Base-by-base conservation (phyloP, 2,888 invertebrate species). In the Caenorhabditis sp. region DNA sequence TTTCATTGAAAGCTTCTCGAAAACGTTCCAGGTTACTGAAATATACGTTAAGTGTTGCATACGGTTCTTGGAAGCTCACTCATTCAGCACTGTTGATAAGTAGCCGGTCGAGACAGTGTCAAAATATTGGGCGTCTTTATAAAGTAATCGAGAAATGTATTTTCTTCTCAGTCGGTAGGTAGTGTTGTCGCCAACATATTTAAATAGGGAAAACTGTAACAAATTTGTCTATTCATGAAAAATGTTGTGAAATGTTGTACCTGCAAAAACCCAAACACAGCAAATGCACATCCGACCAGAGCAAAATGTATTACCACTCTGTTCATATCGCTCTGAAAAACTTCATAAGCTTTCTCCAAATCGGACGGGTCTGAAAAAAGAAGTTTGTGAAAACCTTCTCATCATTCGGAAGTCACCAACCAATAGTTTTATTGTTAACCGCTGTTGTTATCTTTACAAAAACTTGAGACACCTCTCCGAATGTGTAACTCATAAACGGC, bases 71-170 rank as follows among this genome's bases (percentile, higher is more conserved):
- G 7, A 38, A 19, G 76, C 92, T 89, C 90, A 94, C 94, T 94
- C 93, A 7, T 93, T 93, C n/a, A 94, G 88, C 86, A 93, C 93
- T 3, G 92, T 92, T 3, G 93, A 92, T 54, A 94, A 90, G 83
- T 93, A 93, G 26, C 93, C 94, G 24, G 92, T 92, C 74, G 93
- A 92, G 80, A 93, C 92, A 10, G 90, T 92, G 85, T 93, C 93
- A 88, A 92, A 93, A 92, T 93, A 93, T 12, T 90, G 88, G 58
- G 92, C 92, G 81, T 93, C 93, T 86, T 93, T 93, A 3, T 90
- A 85, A 14, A 93, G 85, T 19, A 93, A 88, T n/a, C 91, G 85
- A 44, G 89, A 86, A 63, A 94, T 92, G 73, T 93, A 93, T 49
- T 85, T 82, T 38, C 90, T 89, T 26, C 94, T 90, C 14, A 94